Percentiles rank a stretch among this genome's conserved stretches.
Conservation (phyloP, 2,797 vertebrate genomes). For the Melanotaenia trifasciata region DNA sequence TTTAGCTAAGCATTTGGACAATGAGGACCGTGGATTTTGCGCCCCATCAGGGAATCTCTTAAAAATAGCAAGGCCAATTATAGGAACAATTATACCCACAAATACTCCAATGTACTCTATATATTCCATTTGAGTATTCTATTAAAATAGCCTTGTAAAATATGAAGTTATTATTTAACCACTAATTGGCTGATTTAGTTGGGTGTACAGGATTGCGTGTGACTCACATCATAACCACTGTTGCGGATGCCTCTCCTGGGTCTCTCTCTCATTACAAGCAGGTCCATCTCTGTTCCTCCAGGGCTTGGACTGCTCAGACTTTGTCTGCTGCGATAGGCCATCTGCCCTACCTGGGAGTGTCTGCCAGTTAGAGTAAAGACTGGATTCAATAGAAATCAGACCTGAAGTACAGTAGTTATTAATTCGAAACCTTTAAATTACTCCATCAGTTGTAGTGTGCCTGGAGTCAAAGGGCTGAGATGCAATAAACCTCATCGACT, state of each 20-base stretch:
- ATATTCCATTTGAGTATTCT: not conserved
- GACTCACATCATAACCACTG: conserved; percentile 98
- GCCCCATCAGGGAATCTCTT: not conserved
- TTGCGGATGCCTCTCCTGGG: conserved; percentile 95
- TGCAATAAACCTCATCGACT: conserved; percentile 1
- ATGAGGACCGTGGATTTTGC: conserved; percentile 14
- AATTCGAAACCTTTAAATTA: conserved; percentile 40
- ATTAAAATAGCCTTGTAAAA: conserved; percentile 1
- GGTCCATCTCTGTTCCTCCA: conserved; percentile 98
- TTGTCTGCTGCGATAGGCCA: conserved; percentile 93
- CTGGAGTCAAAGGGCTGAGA: conserved; percentile 12
- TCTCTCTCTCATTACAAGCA: conserved; percentile 95
- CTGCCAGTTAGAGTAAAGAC: conserved; percentile 79
- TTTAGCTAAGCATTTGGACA: conserved; percentile 1
- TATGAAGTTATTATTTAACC: conserved; percentile 2
- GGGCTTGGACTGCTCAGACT: conserved; percentile 97
- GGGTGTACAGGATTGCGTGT: not conserved
- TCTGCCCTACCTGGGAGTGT: conserved; percentile 89
- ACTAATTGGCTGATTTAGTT: conserved; percentile 6
- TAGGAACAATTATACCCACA: not conserved
- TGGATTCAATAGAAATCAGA: conserved; percentile 45
- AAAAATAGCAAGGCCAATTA: not conserved
- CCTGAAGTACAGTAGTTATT: conserved; percentile 20
- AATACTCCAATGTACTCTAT: not conserved
- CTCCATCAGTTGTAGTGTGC: conserved; percentile 33